Percentiles rank a stretch among this genome's conserved stretches.
These are phyloP conservation scores for Agrypnia vestita DNA, from an alignment of 1,140 invertebrate species.

Conservation along the genomic window DNA sequence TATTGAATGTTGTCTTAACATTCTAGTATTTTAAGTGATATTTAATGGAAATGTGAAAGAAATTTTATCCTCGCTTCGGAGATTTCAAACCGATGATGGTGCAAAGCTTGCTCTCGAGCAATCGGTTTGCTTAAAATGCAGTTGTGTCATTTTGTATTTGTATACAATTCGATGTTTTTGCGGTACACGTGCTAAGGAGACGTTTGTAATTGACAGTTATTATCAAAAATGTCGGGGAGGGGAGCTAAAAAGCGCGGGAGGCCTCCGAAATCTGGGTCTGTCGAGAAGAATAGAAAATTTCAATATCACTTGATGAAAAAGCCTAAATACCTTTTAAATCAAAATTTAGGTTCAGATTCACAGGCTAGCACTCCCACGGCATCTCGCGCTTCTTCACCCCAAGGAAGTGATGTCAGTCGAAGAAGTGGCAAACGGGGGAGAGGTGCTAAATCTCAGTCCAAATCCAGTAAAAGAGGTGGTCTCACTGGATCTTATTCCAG, in stretches of 20 bases:
- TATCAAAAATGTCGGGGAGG: conserved; percentile 84
- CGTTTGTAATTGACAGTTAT: conserved; percentile 71
- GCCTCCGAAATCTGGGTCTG: conserved; percentile 89
- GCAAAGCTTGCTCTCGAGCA: conserved; percentile 43
- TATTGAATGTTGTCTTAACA: conserved; percentile 28
- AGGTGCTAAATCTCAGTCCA: conserved; percentile 74
- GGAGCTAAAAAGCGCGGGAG: conserved; percentile 89
- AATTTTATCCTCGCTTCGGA: conserved; percentile 20
- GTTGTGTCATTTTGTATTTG: conserved; percentile 72
- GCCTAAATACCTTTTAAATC: conserved; percentile 88
- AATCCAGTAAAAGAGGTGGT: conserved; percentile 75
- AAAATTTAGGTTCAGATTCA: conserved; percentile 79
- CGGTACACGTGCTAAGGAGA: conserved; percentile 73
- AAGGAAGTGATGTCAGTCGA: conserved; percentile 80
- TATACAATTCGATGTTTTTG: conserved; percentile 73
- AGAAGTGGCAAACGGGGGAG: conserved; percentile 75
- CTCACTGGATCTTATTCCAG: conserved; percentile 74
- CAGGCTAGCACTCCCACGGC: conserved; percentile 84
- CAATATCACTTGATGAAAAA: conserved; percentile 92
- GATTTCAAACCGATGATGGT: conserved; percentile 43
- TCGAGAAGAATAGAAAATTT: conserved; percentile 88
- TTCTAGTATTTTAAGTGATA: conserved; percentile 33
- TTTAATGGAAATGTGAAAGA: conserved; percentile 24
- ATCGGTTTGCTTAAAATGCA: conserved; percentile 70
- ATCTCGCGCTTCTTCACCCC: conserved; percentile 83